Evolutionary conservation across 2,797 vertebrate species (phyloP), one percentile per base, ranked within the genome.

Genomic region (Pteronotus mesoamericanus): DNA sequence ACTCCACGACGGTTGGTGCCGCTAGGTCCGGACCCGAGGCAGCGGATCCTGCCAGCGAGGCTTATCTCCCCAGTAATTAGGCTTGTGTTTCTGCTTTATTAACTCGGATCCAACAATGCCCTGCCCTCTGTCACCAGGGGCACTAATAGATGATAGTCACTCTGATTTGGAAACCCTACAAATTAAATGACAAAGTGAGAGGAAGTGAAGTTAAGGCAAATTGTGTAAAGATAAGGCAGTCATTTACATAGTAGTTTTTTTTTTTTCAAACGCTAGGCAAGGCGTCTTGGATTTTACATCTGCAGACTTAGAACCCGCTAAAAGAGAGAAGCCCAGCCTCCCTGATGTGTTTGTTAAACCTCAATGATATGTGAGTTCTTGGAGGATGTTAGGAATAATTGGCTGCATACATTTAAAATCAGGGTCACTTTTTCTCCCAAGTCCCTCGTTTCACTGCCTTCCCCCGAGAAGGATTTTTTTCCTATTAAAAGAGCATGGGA

Each of bases 21-120:
- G 87, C 91, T 1, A 97, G 82, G 89, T 92, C 77, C 7, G 96
- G 91, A 97, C 94, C 96, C 83, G 82, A 74, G 95, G 94, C 97
- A 98, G 95, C 10, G 97, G 96, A 97, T 96, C 94, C 97, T 96
- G 97, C 97, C 98, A 98, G 96, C 68, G 34, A 92, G 97, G 97
- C 97, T 98, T 98, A 98, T 98, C 98, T 98, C 98, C 96, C 96
- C 84, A 95, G 97, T 98, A 98, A 98, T 98, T 98, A 98, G 98
- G 93, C 98, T 97, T 98, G 96, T 97, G 97, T 98, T 98, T 98
- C 98, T 98, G 98, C 98, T 98, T 98, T 98, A 98, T 98, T 98
- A 98, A 98, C 98, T 99, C 97, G 79, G 96, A 97, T 98, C 98
- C 98, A 98, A 98, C 97, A 97, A 96, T 92, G 97, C 96, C 97